A percentile compares a stretch with the other conserved stretches of the same genome.
Conservation (phyloP, 2,113 vertebrate species). For the Stegostoma tigrinum region DNA sequence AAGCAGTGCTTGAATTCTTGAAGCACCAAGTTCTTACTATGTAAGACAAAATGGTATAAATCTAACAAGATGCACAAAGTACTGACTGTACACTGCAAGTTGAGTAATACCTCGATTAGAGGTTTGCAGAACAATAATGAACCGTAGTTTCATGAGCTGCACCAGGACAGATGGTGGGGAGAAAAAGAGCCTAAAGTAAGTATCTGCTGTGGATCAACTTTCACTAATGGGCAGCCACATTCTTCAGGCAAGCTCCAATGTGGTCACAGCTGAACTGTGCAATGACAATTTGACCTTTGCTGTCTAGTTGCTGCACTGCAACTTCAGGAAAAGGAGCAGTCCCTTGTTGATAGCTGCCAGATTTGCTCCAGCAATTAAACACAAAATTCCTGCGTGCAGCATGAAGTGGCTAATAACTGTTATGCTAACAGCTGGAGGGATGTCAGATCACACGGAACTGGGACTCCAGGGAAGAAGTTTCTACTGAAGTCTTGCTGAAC, state of each 20-base stretch:
- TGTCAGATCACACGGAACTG: too few relatives aligned
- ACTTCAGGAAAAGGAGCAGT: background rate
- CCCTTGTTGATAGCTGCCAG: background rate
- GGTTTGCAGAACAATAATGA: background rate
- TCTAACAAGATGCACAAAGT: background rate
- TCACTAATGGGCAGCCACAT: background rate
- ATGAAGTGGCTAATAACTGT: too few relatives aligned
- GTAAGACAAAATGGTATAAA: background rate
- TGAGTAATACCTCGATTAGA: background rate
- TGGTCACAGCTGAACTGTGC: background rate
- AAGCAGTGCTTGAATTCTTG: background rate
- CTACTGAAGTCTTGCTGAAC: too few relatives aligned
- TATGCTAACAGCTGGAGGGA: too few relatives aligned
- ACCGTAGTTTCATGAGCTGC: background rate
- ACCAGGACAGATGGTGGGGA: too few relatives aligned
- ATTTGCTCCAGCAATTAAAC: background rate
- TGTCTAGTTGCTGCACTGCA: background rate
- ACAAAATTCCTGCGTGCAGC: background rate
- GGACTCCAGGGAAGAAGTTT: too few relatives aligned
- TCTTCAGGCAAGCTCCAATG: background rate
- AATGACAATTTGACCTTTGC: background rate
- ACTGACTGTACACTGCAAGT: background rate
- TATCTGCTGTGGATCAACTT: background rate
- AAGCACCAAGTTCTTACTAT: background rate
- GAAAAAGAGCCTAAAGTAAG: too few relatives aligned